Evolutionary conservation across 2,888 invertebrate genomes (phyloP).

Genomic region (Emmelina monodactyla): DNA sequence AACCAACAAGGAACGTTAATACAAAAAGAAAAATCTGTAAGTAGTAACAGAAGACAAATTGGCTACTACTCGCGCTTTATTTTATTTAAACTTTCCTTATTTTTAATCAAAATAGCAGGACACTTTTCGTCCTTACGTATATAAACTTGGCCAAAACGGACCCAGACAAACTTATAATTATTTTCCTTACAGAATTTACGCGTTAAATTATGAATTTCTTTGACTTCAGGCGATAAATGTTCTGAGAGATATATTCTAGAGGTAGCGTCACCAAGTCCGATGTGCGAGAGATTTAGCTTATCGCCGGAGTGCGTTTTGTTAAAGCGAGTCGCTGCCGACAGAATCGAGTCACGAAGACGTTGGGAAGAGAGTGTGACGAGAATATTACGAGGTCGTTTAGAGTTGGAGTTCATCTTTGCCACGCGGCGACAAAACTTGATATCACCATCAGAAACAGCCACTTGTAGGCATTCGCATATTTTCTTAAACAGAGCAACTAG

Average conservation of each 20-base stretch:
- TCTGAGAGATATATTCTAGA: conserved; percentile 9
- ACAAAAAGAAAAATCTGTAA: not conserved
- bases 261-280: not conserved
- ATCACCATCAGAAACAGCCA: conserved; percentile 4
- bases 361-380: conserved; percentile 3
- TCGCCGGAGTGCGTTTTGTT: not conserved
- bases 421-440: conserved; percentile 9
- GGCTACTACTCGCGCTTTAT: not conserved
- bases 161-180: conserved; percentile 8
- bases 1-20: no score
- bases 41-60: not conserved
- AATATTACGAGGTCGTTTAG: conserved; percentile 10
- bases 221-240: conserved; percentile 10
- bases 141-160: conserved; percentile 5
- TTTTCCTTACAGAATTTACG: conserved; percentile 3
- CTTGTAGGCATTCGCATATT: conserved; percentile 8
- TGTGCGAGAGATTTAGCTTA: not conserved
- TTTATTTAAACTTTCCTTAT: not conserved
- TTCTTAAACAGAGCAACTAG: conserved; percentile 8
- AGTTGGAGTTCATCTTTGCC: conserved; percentile 9
- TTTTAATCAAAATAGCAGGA: conserved; percentile 3
- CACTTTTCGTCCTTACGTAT: conserved; percentile 4
- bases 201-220: conserved; percentile 5
- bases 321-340: not conserved
- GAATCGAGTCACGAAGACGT: conserved; percentile 1